Conservation (phyloP, 1,140 invertebrate genomes). For the Diorhabda sublineata region DNA sequence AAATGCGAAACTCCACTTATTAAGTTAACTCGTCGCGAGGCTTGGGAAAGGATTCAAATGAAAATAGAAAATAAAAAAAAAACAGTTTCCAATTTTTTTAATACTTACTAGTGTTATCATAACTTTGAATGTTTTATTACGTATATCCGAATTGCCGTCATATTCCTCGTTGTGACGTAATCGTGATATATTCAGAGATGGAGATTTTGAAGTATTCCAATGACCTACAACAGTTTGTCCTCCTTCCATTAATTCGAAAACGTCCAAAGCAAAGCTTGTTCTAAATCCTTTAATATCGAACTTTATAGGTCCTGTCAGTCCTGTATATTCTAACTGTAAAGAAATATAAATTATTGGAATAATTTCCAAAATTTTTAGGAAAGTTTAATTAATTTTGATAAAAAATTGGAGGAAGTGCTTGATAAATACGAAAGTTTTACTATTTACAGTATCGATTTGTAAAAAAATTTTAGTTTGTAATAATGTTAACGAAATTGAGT, state of each 20-base stretch:
- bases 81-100: neutral
- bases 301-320: constrained; percentile 76
- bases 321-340: constrained; percentile 42
- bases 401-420: too few species aligned
- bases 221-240: constrained; percentile 68
- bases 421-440: too few species aligned
- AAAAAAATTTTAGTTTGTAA: too few species aligned
- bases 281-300: constrained; percentile 83
- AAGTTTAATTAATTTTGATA: too few species aligned
- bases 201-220: constrained; percentile 60
- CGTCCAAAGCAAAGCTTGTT: constrained; percentile 73
- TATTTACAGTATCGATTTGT: too few species aligned
- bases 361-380: too few species aligned
- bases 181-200: constrained; percentile 51
- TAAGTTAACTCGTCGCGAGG: too few species aligned
- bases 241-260: constrained; percentile 67
- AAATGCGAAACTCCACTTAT: too few species aligned
- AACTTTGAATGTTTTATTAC: constrained; percentile 79
- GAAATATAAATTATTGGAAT: too few species aligned
- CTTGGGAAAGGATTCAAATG: too few species aligned
- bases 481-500: too few species aligned
- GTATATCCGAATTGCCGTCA: constrained; percentile 51
- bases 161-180: constrained; percentile 45
- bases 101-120: constrained; percentile 74
- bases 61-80: too few species aligned